Evolutionary conservation across 2,888 invertebrate species (phyloP).

Genomic region (Piscicola geometra): DNA sequence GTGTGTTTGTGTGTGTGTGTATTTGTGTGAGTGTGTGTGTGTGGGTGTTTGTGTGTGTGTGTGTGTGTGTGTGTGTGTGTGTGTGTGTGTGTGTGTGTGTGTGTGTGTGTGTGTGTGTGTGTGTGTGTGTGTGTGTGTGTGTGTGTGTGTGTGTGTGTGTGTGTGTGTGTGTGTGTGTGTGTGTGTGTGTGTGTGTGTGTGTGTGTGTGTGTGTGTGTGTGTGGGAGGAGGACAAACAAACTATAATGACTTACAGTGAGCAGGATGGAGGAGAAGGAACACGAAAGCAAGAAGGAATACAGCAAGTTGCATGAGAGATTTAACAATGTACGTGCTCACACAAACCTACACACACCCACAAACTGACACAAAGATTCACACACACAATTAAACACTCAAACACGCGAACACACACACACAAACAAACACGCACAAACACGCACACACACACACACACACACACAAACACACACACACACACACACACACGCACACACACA

Average conservation of each 20-base stretch:
- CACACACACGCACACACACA: neutral
- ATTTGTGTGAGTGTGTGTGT: no score
- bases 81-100: slow-evolving; percentile 1
- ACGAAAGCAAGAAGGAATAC: slow-evolving; percentile 91
- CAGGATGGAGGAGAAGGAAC: slow-evolving; percentile 90
- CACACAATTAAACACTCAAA: no score
- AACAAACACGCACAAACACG: neutral
- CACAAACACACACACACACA: no score
- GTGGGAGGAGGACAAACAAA: neutral
- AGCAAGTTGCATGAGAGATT: slow-evolving; percentile 93
- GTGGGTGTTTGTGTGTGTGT: no score
- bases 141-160: slow-evolving; percentile 15
- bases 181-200: slow-evolving; percentile 10
- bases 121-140: slow-evolving; percentile 15
- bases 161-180: slow-evolving; percentile 15
- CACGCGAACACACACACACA: neutral
- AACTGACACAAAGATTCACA: no score
- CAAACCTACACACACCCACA: neutral
- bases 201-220: neutral
- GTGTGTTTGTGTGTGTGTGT: no score
- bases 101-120: slow-evolving; percentile 8
- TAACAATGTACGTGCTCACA: slow-evolving; percentile 66
- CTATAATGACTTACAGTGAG: slow-evolving; percentile 55
- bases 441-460: no score
- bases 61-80: slow-evolving; percentile 37